Evolutionary conservation across 2,888 invertebrate species (phyloP), one percentile per base, ranked within the genome.

Genomic region (Folsomia candida): DNA sequence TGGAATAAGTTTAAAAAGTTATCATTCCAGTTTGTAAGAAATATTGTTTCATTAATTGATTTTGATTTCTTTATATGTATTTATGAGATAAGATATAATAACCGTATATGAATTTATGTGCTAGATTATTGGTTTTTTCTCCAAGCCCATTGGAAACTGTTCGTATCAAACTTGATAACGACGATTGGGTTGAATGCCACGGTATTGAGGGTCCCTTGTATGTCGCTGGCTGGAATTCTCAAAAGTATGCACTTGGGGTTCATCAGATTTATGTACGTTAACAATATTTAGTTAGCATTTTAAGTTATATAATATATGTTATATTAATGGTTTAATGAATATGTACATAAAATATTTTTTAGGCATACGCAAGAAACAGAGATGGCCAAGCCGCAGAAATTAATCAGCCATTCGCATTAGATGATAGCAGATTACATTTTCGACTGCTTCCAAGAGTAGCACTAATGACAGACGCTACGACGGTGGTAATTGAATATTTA

Each of bases 101-200:
- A 11, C n/a, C 51, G 14, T 20, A n/a, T n/a, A n/a, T 29, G 37
- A 58, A 58, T 67, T 28, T 62, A 9, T 65, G 18, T 84, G 84
- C 58, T 82, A 90, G 94, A 82, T 85, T 93, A 78, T 83, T 94
- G 78, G 89, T 89, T 47, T 94, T 93, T 84, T 92, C 92, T 72
- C 85, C 88, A 80, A 86, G 87, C 9, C 82, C 85, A 51, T 87
- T 94, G 71, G 84, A 83, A 51, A 84, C 81, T 75, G 92, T 93
- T 1, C 85, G 87, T 81, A 86, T 93, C 60, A 86, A 87, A 79
- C 87, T 94, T 80, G 85, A 93, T 82, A 84, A 86, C 75, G 85
- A 84, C 59, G 84, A 85, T 71, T 92, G 91, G 91, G 83, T 84
- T 73, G 81, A 84, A 64, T 91, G 91, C 81, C 83, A 83, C 72